Conservation (phyloP, 2,888 invertebrate species). For the Marronus borbonicus region DNA sequence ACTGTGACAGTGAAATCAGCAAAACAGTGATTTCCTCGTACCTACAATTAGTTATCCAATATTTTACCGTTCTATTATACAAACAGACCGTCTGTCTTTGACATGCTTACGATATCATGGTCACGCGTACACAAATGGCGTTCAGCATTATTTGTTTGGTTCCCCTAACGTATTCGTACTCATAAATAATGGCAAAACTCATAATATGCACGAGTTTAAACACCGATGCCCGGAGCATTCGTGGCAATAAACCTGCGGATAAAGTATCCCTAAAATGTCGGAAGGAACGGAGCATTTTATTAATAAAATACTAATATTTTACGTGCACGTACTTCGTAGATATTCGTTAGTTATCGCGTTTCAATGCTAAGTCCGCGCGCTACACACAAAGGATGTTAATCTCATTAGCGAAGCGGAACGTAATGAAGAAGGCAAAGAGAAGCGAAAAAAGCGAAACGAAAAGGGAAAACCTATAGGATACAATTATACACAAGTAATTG, state of each 20-base stretch:
- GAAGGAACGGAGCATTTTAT: not conserved
- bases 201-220: constrained; percentile 8
- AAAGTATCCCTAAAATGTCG: not conserved
- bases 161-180: not conserved
- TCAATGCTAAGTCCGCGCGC: too few relatives aligned
- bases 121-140: not conserved
- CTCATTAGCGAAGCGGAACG: too few relatives aligned
- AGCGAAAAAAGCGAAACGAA: not conserved
- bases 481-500: constrained; percentile 54
- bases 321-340: not conserved
- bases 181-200: constrained; percentile 7
- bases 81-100: not conserved
- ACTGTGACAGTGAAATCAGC: too few relatives aligned
- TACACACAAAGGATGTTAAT: too few relatives aligned
- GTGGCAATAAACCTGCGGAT: not conserved
- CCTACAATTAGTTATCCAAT: too few relatives aligned
- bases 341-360: not conserved
- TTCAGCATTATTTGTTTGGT: not conserved
- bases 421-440: not conserved
- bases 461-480: constrained; percentile 16
- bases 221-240: not conserved
- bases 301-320: not conserved
- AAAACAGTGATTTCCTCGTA: too few relatives aligned
- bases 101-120: not conserved
- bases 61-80: not conserved